Percentiles rank a stretch among this genome's conserved stretches.
Evolutionary conservation across 1,140 invertebrate genomes (phyloP).

Genomic region (Ips nitidus): DNA sequence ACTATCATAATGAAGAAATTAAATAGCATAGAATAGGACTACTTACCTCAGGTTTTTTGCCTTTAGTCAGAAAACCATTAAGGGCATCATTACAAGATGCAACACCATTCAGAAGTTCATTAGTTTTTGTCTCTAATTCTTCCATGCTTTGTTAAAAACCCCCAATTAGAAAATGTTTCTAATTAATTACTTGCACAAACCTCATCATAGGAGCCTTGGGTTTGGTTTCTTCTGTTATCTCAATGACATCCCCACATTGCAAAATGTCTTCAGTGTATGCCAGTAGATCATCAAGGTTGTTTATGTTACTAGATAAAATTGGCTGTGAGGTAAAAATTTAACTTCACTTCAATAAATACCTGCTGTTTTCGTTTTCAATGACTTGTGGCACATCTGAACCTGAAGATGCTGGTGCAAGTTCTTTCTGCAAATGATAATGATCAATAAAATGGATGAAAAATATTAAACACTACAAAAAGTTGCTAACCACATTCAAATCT

Average conservation of each 20-base stretch:
- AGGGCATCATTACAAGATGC: slow-evolving; percentile 22
- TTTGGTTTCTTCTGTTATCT: neutral
- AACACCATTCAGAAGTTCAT: slow-evolving; percentile 35
- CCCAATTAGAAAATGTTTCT: too few relatives aligned
- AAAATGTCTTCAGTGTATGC: neutral
- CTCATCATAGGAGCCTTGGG: neutral
- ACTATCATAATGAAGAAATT: too few relatives aligned
- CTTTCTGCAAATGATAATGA: too few relatives aligned
- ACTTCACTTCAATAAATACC: neutral
- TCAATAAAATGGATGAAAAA: too few relatives aligned
- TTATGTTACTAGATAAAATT: neutral
- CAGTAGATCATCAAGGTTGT: neutral
- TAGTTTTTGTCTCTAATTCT: slow-evolving; percentile 30
- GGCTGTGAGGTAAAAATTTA: neutral
- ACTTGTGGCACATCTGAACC: neutral
- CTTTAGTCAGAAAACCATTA: slow-evolving; percentile 13
- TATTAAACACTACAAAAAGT: too few relatives aligned
- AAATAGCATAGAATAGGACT: too few relatives aligned
- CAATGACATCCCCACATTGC: neutral
- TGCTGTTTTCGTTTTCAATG: neutral
- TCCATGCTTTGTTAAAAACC: slow-evolving; percentile 19
- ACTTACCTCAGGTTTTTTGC: slow-evolving; percentile 17
- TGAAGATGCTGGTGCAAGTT: neutral
- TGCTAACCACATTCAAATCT: neutral
- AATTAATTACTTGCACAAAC: slow-evolving; percentile 4